phyloP scores from a whole-genome alignment of 1,140 invertebrate genomes.

The Nasonia longicornis region DNA sequence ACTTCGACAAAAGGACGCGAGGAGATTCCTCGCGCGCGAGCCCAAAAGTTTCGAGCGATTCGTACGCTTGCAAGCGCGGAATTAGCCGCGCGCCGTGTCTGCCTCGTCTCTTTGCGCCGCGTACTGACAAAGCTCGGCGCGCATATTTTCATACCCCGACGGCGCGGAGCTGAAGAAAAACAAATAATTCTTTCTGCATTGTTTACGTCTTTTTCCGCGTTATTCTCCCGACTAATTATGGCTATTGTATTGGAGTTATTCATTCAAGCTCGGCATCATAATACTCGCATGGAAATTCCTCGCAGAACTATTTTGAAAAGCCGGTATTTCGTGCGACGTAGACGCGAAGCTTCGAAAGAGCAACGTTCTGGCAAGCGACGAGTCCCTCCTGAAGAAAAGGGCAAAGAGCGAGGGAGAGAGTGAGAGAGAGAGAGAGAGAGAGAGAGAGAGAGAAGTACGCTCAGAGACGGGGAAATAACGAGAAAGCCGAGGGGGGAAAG shows the following conservation, averaged over 20 bases:
- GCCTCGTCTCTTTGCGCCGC: neutral
- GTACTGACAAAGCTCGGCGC: neutral
- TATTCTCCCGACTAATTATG: neutral
- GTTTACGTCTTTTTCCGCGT: neutral
- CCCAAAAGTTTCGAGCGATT: neutral
- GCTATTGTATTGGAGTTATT: neutral
- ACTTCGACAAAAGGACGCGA: neutral
- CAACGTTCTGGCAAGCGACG: neutral
- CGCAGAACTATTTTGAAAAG: neutral
- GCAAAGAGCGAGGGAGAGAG: neutral
- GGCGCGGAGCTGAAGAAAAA: neutral
- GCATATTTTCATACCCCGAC: neutral
- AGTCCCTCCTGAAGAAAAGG: neutral
- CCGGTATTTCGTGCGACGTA: neutral
- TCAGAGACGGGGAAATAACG: neutral
- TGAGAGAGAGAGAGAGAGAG: neutral
- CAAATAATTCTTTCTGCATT: neutral
- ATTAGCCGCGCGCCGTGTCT: neutral
- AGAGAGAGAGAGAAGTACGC: constrained; percentile 6
- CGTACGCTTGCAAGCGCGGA: neutral
- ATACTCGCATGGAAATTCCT: neutral
- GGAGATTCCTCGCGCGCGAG: neutral
- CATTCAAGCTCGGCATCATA: neutral
- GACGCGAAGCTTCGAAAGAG: neutral
- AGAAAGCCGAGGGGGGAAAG: neutral